Evolutionary conservation across 2,113 vertebrate species (phyloP).

Genomic region (Speoplatyrhinus poulsoni): DNA sequence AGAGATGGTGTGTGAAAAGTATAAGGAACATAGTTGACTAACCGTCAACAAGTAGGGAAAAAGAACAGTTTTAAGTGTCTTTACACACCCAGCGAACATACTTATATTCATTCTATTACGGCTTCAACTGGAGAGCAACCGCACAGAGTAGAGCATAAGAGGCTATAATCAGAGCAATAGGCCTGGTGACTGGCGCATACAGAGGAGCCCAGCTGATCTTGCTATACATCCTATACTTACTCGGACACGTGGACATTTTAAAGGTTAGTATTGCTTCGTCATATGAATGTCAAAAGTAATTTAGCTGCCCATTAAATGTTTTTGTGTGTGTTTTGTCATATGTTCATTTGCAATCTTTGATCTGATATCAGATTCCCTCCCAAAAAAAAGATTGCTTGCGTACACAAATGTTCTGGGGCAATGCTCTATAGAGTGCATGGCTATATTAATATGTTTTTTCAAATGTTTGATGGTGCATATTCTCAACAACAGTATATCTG

Average conservation of each 20-base stretch:
- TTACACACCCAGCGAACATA: slow-evolving; percentile 16
- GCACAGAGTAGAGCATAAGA: slow-evolving; percentile 6
- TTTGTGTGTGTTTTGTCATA: too few species aligned
- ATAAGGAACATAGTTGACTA: slow-evolving; percentile 9
- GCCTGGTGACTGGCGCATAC: slow-evolving; percentile 11
- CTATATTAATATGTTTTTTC: slow-evolving; percentile 4
- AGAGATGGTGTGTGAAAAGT: slow-evolving; percentile 17
- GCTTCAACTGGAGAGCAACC: slow-evolving; percentile 18
- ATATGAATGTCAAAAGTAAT: slow-evolving; percentile 1
- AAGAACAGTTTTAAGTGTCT: slow-evolving; percentile 22
- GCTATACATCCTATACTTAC: background rate
- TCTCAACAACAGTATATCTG: slow-evolving; percentile 12
- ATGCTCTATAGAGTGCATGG: background rate
- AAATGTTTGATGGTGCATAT: slow-evolving; percentile 20
- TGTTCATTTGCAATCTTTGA: too few species aligned
- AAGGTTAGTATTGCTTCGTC: slow-evolving; percentile 41
- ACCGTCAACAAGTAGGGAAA: slow-evolving; percentile 17
- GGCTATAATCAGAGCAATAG: slow-evolving; percentile 8
- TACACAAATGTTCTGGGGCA: too few species aligned
- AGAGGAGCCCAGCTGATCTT: slow-evolving; percentile 8
- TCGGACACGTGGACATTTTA: background rate
- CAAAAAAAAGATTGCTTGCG: too few species aligned
- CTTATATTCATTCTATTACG: slow-evolving; percentile 41
- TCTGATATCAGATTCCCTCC: too few species aligned
- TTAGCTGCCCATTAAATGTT: too few species aligned